Evolutionary conservation across 2,888 invertebrate genomes (phyloP).

Genomic region (Eupithecia pulchellata): DNA sequence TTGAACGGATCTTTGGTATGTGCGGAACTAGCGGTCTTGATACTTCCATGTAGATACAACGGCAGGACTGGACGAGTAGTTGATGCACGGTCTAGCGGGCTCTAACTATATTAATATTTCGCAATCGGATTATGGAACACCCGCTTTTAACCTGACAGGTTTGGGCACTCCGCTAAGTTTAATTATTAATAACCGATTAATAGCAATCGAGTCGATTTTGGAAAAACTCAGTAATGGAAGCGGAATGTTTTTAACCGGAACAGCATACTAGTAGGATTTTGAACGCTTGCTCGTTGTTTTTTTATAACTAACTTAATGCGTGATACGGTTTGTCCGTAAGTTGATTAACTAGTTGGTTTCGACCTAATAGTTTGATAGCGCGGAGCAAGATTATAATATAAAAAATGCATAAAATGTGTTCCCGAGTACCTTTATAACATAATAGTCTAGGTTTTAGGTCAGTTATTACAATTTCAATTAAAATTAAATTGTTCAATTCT

Average conservation of each 20-base stretch:
- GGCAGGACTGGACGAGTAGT: constrained; percentile 20
- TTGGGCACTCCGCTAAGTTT: neutral
- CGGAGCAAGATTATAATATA: neutral
- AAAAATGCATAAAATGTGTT: no score
- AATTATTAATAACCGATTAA: constrained; percentile 1
- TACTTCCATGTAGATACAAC: neutral
- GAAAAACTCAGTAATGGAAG: neutral
- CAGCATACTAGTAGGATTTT: neutral
- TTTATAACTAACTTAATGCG: no score
- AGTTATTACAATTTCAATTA: no score
- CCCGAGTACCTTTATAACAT: no score
- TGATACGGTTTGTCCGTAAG: no score
- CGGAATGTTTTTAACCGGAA: neutral
- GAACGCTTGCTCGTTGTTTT: neutral
- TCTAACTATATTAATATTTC: constrained; percentile 27
- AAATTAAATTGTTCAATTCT: no score
- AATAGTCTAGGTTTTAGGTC: no score
- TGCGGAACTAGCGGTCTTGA: neutral
- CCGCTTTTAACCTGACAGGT: constrained; percentile 21
- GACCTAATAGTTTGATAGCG: neutral
- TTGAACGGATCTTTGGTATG: neutral
- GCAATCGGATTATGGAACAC: constrained; percentile 28
- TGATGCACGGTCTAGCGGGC: constrained; percentile 15
- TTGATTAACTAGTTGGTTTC: neutral
- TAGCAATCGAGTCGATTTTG: neutral